phyloP scores from a whole-genome alignment of 2,797 vertebrate species.

The Muscicapa striata region DNA sequence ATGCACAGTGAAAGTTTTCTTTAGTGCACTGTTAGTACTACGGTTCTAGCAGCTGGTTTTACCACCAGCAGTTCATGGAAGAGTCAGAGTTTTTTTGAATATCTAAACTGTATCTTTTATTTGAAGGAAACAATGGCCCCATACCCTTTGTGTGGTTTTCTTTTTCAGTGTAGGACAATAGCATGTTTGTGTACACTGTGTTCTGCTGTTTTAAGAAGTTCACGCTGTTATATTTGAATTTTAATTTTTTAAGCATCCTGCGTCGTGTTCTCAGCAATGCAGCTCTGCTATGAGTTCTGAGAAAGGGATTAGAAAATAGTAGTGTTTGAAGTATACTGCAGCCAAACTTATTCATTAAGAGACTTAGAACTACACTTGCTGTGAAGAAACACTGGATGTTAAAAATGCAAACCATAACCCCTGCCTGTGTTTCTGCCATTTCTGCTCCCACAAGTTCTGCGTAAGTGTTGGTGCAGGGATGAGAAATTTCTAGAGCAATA shows the following conservation, averaged over 20 bases:
- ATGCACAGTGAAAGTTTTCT: neutral
- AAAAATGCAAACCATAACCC: neutral
- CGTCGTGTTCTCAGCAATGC: neutral
- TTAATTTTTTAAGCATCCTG: neutral
- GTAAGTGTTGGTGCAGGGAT: neutral
- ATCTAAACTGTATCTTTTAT: neutral
- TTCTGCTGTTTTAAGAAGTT: neutral
- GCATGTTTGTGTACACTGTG: neutral
- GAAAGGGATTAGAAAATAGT: neutral
- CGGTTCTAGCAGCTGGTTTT: neutral
- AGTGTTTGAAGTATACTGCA: neutral
- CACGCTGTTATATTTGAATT: neutral
- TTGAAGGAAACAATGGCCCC: neutral
- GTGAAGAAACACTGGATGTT: neutral
- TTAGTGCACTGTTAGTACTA: neutral
- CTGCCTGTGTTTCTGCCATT: accelerated
- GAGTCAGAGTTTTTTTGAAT: neutral
- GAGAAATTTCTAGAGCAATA: neutral
- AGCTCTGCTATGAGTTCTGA: neutral
- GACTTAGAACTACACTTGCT: neutral
- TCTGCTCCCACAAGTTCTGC: neutral
- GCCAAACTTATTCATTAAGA: neutral
- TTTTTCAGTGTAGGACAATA: neutral
- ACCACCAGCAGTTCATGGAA: neutral
- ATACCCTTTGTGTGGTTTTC: neutral